Evolutionary conservation across 23 tunicate species (phyloP), one percentile per base, ranked within the genome.

Genomic region (Phallusia fumigata): DNA sequence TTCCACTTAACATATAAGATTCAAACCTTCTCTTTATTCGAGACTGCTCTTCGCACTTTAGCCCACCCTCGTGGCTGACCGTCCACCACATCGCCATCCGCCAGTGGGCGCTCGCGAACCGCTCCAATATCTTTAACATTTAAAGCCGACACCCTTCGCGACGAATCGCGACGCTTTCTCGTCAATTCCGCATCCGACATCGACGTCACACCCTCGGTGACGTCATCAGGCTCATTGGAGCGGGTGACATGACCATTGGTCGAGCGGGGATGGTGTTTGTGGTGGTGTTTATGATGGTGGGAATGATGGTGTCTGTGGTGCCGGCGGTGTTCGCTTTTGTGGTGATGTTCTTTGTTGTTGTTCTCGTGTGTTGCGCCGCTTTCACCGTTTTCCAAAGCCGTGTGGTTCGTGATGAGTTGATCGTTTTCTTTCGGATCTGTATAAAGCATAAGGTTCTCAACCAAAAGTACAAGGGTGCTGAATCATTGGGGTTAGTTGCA

Each of bases 231-330:
- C 2, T 22, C 69, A 13, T 13, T 58, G 11, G 69, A 58, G 28
- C 69, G 69, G 16, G 69, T 24, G 69, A 58, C 13, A 3, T 22
- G 13, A 21, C 69, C 69, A 24, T 58, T 58, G 2, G 69, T 24
- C 15, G 69, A 58, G 69, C 69, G 69, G 16, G 69, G 28, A 58
- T 58, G 69, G 69, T 58, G 69, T 22, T 24, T 22, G 28, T 24
- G 69, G 69, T 58, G 69, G 28, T 58, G 69, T 58, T 58, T 58
- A 24, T 58, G 69, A 24, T 58, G 69, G 69, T 58, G 69, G 15
- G 69, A 22, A 13, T 58, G 69, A 58, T 58, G 69, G 28, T 58
- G 69, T 5, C 28, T 22, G 28, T 58, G 69, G 69, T 58, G 69
- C 13, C 28, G 69, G 26, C 69, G 69, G 16, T 58, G 69, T 11